These are phyloP conservation scores for Melospiza georgiana DNA, from an alignment of 2,113 vertebrate genomes.

Conservation along the genomic window DNA sequence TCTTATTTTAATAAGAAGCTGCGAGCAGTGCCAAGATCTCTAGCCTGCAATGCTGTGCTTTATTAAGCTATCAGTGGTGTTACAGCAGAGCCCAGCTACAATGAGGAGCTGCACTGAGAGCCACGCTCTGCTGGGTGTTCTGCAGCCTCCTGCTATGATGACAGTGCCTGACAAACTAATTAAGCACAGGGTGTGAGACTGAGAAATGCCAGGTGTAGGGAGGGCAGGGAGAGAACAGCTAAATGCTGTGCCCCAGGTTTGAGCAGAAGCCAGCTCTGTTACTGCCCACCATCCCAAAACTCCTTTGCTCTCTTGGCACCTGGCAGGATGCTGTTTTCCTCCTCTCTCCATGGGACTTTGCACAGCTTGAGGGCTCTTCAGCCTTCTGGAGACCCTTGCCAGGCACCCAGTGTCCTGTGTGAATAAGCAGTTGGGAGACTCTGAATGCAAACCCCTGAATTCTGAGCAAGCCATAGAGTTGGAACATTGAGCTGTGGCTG, in stretches of 20 bases:
- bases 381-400: background rate
- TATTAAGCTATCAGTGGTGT: conserved; percentile 33
- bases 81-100: conserved; percentile 3
- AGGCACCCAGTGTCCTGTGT: background rate
- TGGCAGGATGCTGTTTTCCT: background rate
- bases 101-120: conserved; percentile 10
- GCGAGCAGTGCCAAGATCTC: background rate
- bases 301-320: background rate
- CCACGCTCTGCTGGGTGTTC: background rate
- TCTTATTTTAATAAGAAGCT: background rate
- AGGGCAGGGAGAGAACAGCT: background rate
- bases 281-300: background rate
- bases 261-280: background rate
- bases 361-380: background rate
- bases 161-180: conserved; percentile 49
- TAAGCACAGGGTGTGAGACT: conserved; percentile 12
- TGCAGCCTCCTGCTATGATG: background rate
- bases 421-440: background rate
- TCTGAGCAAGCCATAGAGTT: background rate
- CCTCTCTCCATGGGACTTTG: background rate
- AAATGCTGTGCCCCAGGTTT: background rate
- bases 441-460: background rate
- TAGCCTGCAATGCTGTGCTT: conserved; percentile 24
- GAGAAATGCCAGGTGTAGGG: background rate
- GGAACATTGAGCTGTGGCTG: background rate